phyloP scores from a whole-genome alignment of 1,140 invertebrate genomes.

The Drosophila bipectinata region DNA sequence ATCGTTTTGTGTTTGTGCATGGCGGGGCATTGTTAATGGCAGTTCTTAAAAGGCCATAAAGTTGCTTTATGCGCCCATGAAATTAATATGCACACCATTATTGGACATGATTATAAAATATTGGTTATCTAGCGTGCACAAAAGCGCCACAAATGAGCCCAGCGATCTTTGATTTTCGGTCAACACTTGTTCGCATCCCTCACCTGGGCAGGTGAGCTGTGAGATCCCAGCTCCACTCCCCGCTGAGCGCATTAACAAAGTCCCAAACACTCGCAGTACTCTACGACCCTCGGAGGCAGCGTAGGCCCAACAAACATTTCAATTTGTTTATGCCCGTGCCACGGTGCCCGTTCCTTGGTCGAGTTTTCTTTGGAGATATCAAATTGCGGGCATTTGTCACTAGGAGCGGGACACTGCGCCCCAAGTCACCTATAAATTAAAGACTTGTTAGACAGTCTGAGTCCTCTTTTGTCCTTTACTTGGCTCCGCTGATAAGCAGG shows the following conservation, averaged over 20 bases:
- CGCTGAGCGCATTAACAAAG: conserved; percentile 72
- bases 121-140: conserved; percentile 74
- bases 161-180: conserved; percentile 68
- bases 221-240: conserved; percentile 26
- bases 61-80: conserved; percentile 76
- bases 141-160: conserved; percentile 69
- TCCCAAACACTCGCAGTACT: conserved; percentile 53
- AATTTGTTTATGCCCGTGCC: conserved; percentile 61
- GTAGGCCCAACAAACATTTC: conserved; percentile 65
- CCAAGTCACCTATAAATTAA: conserved; percentile 68
- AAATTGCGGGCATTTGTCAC: conserved; percentile 77
- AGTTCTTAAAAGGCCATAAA: conserved; percentile 81
- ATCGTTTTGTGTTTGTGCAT: conserved; percentile 75
- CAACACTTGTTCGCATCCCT: conserved; percentile 59
- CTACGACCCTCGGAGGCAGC: conserved; percentile 16
- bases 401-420: conserved; percentile 29
- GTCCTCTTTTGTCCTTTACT: conserved; percentile 27
- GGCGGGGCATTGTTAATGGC: conserved; percentile 69
- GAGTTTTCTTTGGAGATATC: conserved; percentile 55
- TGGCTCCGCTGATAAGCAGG: conserved; percentile 59
- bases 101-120: conserved; percentile 81
- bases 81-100: conserved; percentile 81
- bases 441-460: conserved; percentile 63
- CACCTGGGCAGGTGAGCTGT: conserved; percentile 9
- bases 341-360: background rate